Evolutionary conservation across 2,888 invertebrate genomes (phyloP), one percentile per base, ranked within the genome.

Genomic region (Dryococelus australis): DNA sequence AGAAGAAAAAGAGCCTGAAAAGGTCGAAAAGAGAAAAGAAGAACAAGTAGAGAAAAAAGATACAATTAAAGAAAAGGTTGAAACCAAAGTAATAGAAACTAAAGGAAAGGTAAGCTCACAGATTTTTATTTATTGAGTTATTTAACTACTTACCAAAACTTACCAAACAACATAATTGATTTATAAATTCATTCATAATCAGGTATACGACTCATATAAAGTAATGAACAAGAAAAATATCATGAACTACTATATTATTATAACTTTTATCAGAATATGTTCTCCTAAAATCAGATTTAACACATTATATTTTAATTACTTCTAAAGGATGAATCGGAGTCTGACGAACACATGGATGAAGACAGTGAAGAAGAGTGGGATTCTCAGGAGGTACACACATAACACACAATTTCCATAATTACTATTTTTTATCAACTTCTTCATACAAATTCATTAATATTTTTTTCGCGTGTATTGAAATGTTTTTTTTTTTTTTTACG

Each of bases 11-110:
- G 65, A n/a, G n/a, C 13, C 24, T n/a, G 8, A 65, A 24, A 65
- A 65, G 90, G 90, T 90, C 89, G 90, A 90, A 92, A 92, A 91
- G 86, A 92, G 93, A 89, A 89, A 90, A 91, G 87, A 92, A 86
- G 90, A 92, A 89, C 90, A 90, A 89, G 90, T 90, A 92, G 92
- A 91, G 86, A 92, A 93, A 89, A 89, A 90, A 91, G 87, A 92
- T 53, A 88, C 89, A 86, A 87, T 88, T 86, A 91, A 92, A 90
- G 90, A 91, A 87, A 91, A 92, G 90, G 90, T 90, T 89, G 90
- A 90, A 92, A 92, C 91, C 87, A 92, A 93, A 88, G 89, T 90
- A 91, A 87, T 92, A 88, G 88, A 65, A 26, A 87, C 80, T 28
- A 65, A 78, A 27, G 88, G 85, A 53, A 88, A 88, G 88, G 88